These are phyloP conservation scores for Aleiodes testaceus DNA, from an alignment of 2,888 invertebrate species.

Conservation along the genomic window DNA sequence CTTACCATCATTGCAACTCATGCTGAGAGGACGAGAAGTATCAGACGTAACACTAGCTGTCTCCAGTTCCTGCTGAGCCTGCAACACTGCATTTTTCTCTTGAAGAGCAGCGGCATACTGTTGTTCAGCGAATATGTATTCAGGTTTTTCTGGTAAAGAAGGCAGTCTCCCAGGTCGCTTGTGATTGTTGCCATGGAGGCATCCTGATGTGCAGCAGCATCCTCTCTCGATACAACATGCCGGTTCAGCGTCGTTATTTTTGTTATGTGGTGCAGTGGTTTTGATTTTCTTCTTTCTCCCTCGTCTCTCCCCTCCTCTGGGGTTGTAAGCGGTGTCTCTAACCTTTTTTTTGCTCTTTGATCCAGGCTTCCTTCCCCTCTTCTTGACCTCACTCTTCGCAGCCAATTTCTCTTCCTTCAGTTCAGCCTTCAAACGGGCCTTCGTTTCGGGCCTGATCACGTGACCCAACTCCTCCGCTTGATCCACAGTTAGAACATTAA, in stretches of 20 bases:
- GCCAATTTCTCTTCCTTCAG: too few species aligned
- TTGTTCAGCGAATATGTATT: neutral
- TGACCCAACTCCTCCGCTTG: too few species aligned
- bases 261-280: neutral
- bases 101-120: neutral
- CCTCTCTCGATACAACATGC: neutral
- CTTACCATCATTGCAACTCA: too few species aligned
- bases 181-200: constrained; percentile 11
- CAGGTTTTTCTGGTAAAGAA: constrained; percentile 1
- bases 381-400: neutral
- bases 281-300: neutral
- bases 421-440: too few species aligned
- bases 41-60: too few species aligned
- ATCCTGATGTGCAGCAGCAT: neutral
- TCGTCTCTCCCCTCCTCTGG: neutral
- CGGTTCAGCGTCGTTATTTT: neutral
- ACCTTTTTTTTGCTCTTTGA: neutral
- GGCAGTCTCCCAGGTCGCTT: neutral
- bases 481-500: too few species aligned
- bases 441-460: too few species aligned
- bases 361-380: neutral
- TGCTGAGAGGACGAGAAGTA: too few species aligned
- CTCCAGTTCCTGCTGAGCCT: neutral
- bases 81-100: neutral
- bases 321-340: neutral